Conservation (phyloP, 2,113 vertebrate species). For the Cochlearius cochlearius region DNA sequence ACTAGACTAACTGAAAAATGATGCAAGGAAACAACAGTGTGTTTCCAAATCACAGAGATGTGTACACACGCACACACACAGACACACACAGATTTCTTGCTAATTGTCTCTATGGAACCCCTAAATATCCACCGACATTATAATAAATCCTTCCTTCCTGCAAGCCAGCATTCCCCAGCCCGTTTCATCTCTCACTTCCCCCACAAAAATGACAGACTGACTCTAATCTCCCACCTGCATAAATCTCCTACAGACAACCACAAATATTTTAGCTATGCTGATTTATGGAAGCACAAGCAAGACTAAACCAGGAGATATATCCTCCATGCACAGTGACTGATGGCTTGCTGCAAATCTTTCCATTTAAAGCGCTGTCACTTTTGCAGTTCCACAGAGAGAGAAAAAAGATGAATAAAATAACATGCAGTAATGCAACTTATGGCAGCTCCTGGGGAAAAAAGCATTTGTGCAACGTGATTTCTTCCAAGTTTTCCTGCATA, state of each 20-base stretch:
- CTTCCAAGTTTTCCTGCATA: background rate
- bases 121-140: slow-evolving; percentile 21
- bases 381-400: background rate
- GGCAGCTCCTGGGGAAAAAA: background rate
- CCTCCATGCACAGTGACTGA: slow-evolving; percentile 64
- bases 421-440: slow-evolving; percentile 12
- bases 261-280: slow-evolving; percentile 81
- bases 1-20: background rate
- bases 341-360: slow-evolving; percentile 64
- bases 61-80: background rate
- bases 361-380: slow-evolving; percentile 62
- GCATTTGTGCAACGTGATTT: background rate
- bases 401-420: background rate
- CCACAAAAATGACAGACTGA: slow-evolving; percentile 71
- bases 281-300: slow-evolving; percentile 75
- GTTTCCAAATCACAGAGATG: background rate
- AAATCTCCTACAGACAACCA: slow-evolving; percentile 78
- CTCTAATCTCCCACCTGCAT: slow-evolving; percentile 77
- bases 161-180: slow-evolving; percentile 52
- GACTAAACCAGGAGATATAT: slow-evolving; percentile 61
- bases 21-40: background rate
- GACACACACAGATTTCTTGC: background rate
- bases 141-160: slow-evolving; percentile 49
- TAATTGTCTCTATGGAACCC: slow-evolving; percentile 18
- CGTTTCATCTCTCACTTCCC: slow-evolving; percentile 43